These are phyloP conservation scores for Protodeltote pygarga DNA, from an alignment of 2,888 invertebrate genomes.

Conservation along the genomic window DNA sequence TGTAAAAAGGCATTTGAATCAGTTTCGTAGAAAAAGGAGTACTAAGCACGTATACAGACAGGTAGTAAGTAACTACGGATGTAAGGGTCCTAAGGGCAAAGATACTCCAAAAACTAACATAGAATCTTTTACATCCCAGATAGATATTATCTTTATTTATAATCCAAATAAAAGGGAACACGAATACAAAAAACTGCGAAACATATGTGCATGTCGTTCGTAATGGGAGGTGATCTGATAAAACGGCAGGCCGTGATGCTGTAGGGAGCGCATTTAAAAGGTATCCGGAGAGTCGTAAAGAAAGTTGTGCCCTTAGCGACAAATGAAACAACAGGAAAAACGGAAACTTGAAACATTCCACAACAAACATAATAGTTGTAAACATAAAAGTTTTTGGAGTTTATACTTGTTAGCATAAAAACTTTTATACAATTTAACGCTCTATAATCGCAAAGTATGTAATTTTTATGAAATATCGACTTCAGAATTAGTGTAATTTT, in stretches of 20 bases:
- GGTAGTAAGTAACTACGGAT: too few species aligned
- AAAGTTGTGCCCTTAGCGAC: constrained; percentile 54
- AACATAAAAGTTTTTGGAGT: constrained; percentile 23
- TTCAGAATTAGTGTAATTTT: too few species aligned
- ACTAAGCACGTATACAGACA: too few species aligned
- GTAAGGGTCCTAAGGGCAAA: neutral
- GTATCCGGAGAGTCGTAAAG: constrained; percentile 57
- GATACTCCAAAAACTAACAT: neutral
- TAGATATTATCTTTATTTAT: constrained; percentile 42
- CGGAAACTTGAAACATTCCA: constrained; percentile 44
- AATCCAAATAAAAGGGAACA: constrained; percentile 45
- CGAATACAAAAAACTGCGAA: constrained; percentile 42
- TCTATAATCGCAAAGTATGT: too few species aligned
- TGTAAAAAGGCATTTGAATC: too few species aligned
- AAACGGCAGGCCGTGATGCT: constrained; percentile 53
- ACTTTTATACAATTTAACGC: too few species aligned
- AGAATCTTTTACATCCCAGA: constrained; percentile 5
- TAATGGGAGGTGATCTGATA: constrained; percentile 57
- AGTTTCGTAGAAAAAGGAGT: too few species aligned
- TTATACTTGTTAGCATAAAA: too few species aligned
- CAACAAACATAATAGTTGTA: constrained; percentile 40
- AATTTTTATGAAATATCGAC: too few species aligned
- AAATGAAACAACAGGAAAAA: constrained; percentile 51
- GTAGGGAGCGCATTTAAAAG: constrained; percentile 53
- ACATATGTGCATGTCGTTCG: constrained; percentile 49